phyloP scores from a whole-genome alignment of 2,797 vertebrate genomes.

The Tachyglossus aculeatus region DNA sequence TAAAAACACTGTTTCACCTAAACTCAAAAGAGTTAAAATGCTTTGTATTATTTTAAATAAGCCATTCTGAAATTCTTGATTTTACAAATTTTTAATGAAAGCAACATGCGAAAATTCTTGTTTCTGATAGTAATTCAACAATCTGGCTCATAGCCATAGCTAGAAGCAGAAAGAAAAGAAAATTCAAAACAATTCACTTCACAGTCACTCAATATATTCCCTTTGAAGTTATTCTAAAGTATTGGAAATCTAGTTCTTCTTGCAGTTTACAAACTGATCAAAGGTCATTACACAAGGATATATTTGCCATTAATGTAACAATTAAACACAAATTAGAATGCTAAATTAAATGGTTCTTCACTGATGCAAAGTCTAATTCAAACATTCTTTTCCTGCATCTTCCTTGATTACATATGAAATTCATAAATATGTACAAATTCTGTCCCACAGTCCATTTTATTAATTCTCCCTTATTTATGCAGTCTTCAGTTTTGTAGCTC shows the following conservation, averaged over 20 bases:
- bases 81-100: too few relatives aligned
- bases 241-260: not conserved
- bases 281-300: not conserved
- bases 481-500: fast-evolving
- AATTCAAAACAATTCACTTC: too few relatives aligned
- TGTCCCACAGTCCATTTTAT: not conserved
- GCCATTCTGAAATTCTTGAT: too few relatives aligned
- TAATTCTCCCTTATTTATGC: not conserved
- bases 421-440: not conserved
- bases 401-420: not conserved
- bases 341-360: not conserved
- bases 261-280: not conserved
- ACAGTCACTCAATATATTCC: too few relatives aligned
- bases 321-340: not conserved
- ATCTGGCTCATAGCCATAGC: too few relatives aligned
- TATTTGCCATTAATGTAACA: not conserved
- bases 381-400: not conserved
- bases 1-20: too few relatives aligned
- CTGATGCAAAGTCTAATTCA: not conserved
- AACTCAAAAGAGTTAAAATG: too few relatives aligned
- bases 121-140: too few relatives aligned
- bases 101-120: too few relatives aligned
- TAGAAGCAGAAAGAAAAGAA: too few relatives aligned
- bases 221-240: too few relatives aligned
- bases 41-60: too few relatives aligned